phyloP scores from a whole-genome alignment of 1,140 invertebrate species.

The Hesperophylax magnus region DNA sequence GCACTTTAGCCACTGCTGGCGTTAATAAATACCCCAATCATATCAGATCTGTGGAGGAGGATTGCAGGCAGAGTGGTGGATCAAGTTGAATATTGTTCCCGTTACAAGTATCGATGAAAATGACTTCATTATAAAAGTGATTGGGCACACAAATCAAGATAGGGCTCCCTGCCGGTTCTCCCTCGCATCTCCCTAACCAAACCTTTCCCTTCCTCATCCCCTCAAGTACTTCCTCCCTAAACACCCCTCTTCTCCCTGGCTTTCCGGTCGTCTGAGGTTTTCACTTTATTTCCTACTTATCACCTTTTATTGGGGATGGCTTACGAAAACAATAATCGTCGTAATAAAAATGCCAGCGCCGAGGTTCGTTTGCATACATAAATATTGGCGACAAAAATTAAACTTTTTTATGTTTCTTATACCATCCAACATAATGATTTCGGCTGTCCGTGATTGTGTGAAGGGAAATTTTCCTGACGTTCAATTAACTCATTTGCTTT shows the following conservation, averaged over 20 bases:
- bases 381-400: no score
- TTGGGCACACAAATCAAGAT: constrained; percentile 32
- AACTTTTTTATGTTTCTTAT: no score
- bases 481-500: no score
- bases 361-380: no score
- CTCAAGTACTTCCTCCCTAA: not conserved
- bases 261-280: not conserved
- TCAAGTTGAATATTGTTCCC: constrained; percentile 10
- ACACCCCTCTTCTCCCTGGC: not conserved
- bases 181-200: not conserved
- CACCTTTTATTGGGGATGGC: not conserved
- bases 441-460: no score
- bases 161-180: not conserved
- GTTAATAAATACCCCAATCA: no score
- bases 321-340: not conserved
- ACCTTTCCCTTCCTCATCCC: not conserved
- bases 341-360: no score
- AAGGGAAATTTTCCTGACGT: no score
- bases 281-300: not conserved
- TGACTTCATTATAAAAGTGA: constrained; percentile 39
- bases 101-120: constrained; percentile 10
- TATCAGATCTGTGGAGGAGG: constrained; percentile 4
- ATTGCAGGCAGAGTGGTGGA: not conserved
- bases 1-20: no score
- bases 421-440: no score